These are phyloP conservation scores for Sacculina carcini DNA, from an alignment of 2,888 invertebrate species.

Conservation along the genomic window DNA sequence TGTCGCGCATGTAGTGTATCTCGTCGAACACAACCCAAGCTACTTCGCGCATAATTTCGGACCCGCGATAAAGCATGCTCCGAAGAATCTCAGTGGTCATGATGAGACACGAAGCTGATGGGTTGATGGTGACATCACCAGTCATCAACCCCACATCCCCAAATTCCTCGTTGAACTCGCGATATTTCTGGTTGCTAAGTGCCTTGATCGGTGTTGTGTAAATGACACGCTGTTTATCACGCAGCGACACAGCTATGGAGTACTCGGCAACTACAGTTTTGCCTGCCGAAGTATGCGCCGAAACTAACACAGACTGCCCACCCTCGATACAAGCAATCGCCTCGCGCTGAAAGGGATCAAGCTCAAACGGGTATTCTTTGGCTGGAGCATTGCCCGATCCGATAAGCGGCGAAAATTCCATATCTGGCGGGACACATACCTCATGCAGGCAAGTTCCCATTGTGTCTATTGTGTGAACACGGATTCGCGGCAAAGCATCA, in stretches of 20 bases:
- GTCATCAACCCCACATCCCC: conserved; percentile 94
- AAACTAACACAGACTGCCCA: conserved; percentile 88
- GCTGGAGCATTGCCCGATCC: conserved; percentile 40
- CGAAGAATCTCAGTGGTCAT: conserved; percentile 99
- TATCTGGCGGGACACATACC: conserved; percentile 72
- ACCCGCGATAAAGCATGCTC: conserved; percentile 94
- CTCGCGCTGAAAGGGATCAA: conserved; percentile 95
- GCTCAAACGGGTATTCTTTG: conserved; percentile 71
- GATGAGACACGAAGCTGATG: conserved; percentile 84
- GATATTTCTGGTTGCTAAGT: conserved; percentile 92
- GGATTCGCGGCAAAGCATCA: conserved; percentile 49
- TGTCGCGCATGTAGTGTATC: conserved; percentile 99
- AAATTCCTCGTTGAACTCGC: conserved; percentile 91
- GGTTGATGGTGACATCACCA: conserved; percentile 97
- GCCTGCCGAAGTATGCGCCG: conserved; percentile 97
- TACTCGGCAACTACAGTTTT: conserved; percentile 96
- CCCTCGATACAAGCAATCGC: conserved; percentile 91
- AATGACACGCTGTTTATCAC: conserved; percentile 86
- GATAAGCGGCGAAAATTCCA: conserved; percentile 40
- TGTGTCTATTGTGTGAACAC: conserved; percentile 65
- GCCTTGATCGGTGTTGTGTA: conserved; percentile 99
- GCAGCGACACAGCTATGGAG: conserved; percentile 78
- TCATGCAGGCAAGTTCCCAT: conserved; percentile 86
- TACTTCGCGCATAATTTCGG: conserved; percentile 95
- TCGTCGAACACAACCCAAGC: conserved; percentile 99